Conservation (phyloP, 1,140 invertebrate species). For the Dryas iulia region DNA sequence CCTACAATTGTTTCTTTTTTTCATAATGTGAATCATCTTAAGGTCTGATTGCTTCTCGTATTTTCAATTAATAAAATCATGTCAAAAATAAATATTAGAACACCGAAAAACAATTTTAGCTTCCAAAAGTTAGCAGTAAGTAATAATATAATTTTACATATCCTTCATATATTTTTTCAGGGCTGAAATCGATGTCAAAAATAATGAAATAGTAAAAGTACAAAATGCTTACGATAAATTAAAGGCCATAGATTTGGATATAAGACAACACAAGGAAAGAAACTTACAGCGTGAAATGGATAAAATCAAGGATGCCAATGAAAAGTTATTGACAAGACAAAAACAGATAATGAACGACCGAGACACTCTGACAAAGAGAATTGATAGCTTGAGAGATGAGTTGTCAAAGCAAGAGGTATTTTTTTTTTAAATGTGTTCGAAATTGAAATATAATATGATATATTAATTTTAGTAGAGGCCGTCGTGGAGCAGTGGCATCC, state of each 20-base stretch:
- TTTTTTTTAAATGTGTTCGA: no score
- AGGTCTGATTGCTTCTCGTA: no score
- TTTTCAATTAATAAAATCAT: no score
- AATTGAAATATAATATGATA: no score
- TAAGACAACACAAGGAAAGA: slow-evolving; percentile 65
- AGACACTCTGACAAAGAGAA: slow-evolving; percentile 65
- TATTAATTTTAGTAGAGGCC: no score
- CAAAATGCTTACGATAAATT: slow-evolving; percentile 72
- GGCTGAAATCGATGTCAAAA: slow-evolving; percentile 57
- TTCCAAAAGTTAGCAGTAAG: no score
- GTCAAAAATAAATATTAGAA: no score
- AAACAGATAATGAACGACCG: slow-evolving; percentile 68
- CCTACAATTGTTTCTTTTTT: no score
- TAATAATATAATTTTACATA: no score
- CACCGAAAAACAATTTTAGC: no score
- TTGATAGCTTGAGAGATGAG: slow-evolving; percentile 83
- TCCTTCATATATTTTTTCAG: slow-evolving; percentile 39
- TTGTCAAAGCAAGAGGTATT: slow-evolving; percentile 84
- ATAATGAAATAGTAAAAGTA: slow-evolving; percentile 53
- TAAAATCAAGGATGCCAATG: slow-evolving; percentile 69
- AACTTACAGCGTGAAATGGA: slow-evolving; percentile 70
- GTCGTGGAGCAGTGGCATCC: no score
- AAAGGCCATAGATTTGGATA: slow-evolving; percentile 67
- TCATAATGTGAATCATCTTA: no score
- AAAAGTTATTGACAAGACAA: slow-evolving; percentile 81